Evolutionary conservation across 92 coral and sea anemone genomes (phyloP).

Genomic region (Desmophyllum pertusum): DNA sequence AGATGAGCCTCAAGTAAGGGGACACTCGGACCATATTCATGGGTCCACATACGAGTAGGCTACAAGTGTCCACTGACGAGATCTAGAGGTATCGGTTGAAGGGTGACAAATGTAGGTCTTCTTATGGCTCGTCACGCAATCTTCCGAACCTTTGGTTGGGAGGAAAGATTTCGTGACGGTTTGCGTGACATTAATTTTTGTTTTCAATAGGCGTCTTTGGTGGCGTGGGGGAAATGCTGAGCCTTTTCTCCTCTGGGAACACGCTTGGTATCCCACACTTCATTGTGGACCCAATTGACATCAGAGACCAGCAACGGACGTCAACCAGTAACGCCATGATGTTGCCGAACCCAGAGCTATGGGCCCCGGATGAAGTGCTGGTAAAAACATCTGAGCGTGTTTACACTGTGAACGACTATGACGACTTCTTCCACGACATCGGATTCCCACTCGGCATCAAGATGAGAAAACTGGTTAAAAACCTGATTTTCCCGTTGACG

Average conservation of each 20-base stretch:
- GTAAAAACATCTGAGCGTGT: slow-evolving; percentile 59
- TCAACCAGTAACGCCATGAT: slow-evolving; percentile 66
- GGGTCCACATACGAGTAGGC: too few relatives aligned
- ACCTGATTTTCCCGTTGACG: slow-evolving; percentile 57
- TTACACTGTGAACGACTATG: slow-evolving; percentile 69
- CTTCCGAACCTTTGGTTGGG: too few relatives aligned
- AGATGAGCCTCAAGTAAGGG: too few relatives aligned
- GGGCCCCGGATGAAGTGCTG: slow-evolving; percentile 66
- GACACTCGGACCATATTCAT: too few relatives aligned
- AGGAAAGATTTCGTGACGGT: too few relatives aligned
- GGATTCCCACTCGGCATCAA: slow-evolving; percentile 60
- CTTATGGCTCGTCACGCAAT: too few relatives aligned
- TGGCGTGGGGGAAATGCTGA: slow-evolving; percentile 53
- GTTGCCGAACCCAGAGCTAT: slow-evolving; percentile 72
- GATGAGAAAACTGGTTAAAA: slow-evolving; percentile 54
- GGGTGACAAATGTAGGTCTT: too few relatives aligned
- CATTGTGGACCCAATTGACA: slow-evolving; percentile 67
- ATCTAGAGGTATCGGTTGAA: too few relatives aligned
- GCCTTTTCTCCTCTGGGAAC: slow-evolving; percentile 66
- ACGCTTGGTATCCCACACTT: slow-evolving; percentile 61
- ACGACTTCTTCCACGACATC: slow-evolving; percentile 68
- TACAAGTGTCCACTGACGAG: too few relatives aligned
- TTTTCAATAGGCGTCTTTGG: slow-evolving; percentile 66
- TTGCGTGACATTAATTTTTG: too few relatives aligned
- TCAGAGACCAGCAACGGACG: slow-evolving; percentile 67